phyloP scores from a whole-genome alignment of 1,140 invertebrate species.

The Intoshia linei region DNA sequence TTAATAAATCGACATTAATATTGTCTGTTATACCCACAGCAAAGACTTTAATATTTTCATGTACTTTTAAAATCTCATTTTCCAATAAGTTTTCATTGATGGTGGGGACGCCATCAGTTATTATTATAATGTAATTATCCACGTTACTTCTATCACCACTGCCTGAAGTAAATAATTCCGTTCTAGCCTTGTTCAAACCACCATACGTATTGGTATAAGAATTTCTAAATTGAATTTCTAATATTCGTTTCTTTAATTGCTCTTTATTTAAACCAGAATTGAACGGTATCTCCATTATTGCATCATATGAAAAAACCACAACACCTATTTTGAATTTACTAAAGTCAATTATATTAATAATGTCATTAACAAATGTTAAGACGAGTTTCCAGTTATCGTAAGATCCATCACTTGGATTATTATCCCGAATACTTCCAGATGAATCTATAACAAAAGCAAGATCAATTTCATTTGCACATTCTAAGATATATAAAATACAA shows the following conservation, averaged over 20 bases:
- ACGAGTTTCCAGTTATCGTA: conserved; percentile 5
- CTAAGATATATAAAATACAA: too few species aligned
- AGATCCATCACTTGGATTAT: conserved; percentile 1
- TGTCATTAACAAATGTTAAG: conserved; percentile 1
- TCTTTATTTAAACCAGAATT: too few species aligned
- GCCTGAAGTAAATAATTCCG: conserved; percentile 6
- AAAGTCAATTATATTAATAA: conserved; percentile 3
- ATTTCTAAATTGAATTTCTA: too few species aligned
- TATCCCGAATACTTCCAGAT: conserved; percentile 4
- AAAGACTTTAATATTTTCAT: background rate
- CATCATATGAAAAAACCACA: conserved; percentile 1
- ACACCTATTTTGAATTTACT: background rate
- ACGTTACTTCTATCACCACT: conserved; percentile 10
- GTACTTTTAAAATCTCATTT: too few species aligned
- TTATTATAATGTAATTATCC: conserved; percentile 11
- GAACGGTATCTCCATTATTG: too few species aligned
- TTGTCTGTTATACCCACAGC: background rate
- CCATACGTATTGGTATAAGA: conserved; percentile 13
- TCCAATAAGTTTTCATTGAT: too few species aligned
- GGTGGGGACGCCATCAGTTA: conserved; percentile 11
- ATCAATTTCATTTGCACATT: too few species aligned
- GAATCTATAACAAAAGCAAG: conserved; percentile 5
- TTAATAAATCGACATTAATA: background rate
- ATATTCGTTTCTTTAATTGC: too few species aligned
- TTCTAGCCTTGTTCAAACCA: conserved; percentile 9